Evolutionary conservation across 2,888 invertebrate species (phyloP), one percentile per base, ranked within the genome.

Genomic region (Catocala nupta): DNA sequence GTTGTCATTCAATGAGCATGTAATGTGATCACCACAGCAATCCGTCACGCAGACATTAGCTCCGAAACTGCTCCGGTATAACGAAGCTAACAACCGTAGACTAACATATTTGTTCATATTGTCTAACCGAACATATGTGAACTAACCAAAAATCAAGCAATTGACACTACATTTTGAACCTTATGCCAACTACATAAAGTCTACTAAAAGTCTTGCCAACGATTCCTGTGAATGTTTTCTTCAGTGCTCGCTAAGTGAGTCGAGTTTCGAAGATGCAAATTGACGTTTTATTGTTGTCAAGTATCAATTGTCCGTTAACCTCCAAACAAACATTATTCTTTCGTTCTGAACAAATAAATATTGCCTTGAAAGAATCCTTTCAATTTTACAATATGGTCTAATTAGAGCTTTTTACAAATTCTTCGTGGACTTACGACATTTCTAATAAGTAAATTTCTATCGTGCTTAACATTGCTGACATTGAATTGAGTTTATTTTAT

Each of bases 241-340:
- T 62, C 5, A 33, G 65, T 71, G 45, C 55, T 66, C 43, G 63
- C 51, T 69, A 65, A 75, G 63, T 67, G 66, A 51, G 63, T 56
- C 42, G n/a, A 44, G 60, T 68, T 62, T 68, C 36, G 57, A 63
- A 63, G 60, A 70, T 71, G 66, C 61, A 70, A 71, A 77, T 65
- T 72, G 67, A n/a, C 47, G 60, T 55, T 73, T 71, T 63, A 68
- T 42, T 70, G 57, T 69, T 63, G 55, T 63, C 63, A 52, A 34
- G 43, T 64, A 64, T 59, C 59, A 49, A 59, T 74, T 75, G 58
- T 66, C 53, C 63, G 74, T 59, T 69, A 73, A 69, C 72, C 74
- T 77, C 68, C 58, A 62, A 71, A 65, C 67, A 71, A 78, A 81
- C 79, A 76, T 81, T 81, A 77, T 66, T 57, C 73, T 68, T 62